Percentiles rank a stretch among this genome's conserved stretches.
Evolutionary conservation across 2,113 vertebrate species (phyloP).

Genomic region (Bubo scandiacus): DNA sequence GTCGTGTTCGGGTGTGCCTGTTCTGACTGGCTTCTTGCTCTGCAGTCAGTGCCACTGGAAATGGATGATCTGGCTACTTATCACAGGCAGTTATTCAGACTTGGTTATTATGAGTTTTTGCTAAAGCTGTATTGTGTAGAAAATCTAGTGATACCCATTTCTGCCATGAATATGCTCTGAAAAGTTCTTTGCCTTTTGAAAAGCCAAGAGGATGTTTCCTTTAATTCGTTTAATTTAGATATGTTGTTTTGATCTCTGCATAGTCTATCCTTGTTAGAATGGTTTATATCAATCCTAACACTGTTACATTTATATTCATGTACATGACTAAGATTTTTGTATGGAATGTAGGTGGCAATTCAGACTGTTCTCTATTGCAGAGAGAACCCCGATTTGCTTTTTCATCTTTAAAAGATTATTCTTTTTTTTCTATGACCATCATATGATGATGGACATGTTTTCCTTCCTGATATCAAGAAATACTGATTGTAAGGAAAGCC

Average conservation of each 20-base stretch:
- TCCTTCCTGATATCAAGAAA: background rate
- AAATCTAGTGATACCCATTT: background rate
- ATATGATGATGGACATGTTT: background rate
- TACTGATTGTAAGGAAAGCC: background rate
- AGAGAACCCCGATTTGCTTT: background rate
- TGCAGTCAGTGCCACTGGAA: background rate
- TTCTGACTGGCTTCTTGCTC: background rate
- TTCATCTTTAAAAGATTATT: background rate
- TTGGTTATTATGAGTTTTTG: background rate
- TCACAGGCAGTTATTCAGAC: background rate
- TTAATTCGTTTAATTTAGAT: background rate
- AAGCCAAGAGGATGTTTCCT: background rate
- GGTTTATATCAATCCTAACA: background rate
- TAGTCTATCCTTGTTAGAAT: background rate
- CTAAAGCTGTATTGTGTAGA: background rate
- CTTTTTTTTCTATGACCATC: background rate
- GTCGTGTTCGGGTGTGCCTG: background rate
- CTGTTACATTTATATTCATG: background rate
- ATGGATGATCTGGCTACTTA: background rate
- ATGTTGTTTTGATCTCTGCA: background rate
- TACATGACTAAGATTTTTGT: background rate
- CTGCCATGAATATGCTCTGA: background rate
- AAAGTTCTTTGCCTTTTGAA: background rate
- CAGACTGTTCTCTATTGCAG: background rate
- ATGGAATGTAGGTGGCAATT: background rate